Evolutionary conservation across 2,113 vertebrate species (phyloP).

Genomic region (Dipodomys stephensi): DNA sequence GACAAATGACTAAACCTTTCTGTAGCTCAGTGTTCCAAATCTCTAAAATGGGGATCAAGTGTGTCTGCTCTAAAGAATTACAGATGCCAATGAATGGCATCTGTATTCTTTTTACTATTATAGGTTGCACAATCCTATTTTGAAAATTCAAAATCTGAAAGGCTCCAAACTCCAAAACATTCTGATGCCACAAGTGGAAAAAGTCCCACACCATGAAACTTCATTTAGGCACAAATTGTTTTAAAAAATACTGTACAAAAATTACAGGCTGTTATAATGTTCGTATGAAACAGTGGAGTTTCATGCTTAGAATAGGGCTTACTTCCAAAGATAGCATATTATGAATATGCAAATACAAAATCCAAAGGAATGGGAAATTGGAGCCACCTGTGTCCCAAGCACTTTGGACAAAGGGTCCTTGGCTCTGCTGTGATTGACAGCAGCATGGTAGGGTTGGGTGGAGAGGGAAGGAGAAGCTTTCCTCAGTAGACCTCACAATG

Average conservation of each 20-base stretch:
- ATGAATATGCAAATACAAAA: not conserved
- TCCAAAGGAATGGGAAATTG: not conserved
- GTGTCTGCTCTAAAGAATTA: not conserved
- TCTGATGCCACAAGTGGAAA: not conserved
- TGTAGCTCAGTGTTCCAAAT: not conserved
- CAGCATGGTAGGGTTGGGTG: not conserved
- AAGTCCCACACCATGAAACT: not conserved
- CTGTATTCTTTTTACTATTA: not conserved
- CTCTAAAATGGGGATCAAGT: not conserved
- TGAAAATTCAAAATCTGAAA: not conserved
- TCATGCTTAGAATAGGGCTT: not conserved
- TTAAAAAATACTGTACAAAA: not conserved
- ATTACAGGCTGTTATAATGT: not conserved
- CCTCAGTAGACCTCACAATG: not conserved
- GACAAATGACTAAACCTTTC: not conserved
- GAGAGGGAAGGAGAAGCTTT: not conserved
- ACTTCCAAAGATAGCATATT: not conserved
- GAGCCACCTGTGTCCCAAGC: not conserved
- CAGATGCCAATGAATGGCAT: not conserved
- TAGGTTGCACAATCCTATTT: not conserved
- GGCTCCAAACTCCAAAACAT: not conserved
- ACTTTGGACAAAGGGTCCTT: not conserved
- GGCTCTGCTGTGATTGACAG: not conserved
- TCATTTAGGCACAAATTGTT: not conserved
- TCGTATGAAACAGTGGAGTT: not conserved